Percentiles rank a stretch among this genome's conserved stretches.
Conservation (phyloP, 2,113 vertebrate species). For the Mobula birostris region DNA sequence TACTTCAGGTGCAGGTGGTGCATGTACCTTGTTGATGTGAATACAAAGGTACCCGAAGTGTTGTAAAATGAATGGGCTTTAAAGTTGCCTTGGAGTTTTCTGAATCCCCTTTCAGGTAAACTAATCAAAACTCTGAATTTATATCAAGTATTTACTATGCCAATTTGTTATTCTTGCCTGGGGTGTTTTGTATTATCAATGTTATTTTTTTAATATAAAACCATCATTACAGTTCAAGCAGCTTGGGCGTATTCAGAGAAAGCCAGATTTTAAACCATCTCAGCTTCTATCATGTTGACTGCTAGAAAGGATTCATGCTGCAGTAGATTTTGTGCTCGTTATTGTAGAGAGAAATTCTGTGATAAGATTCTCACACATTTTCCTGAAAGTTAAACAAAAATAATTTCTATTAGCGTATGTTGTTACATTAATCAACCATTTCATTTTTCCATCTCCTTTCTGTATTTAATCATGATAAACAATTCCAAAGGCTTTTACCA, state of each 20-base stretch:
- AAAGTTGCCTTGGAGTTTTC: not conserved
- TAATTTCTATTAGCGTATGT: not conserved
- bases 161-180: not conserved
- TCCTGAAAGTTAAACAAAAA: not conserved
- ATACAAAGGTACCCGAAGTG: no score
- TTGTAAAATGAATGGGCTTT: not conserved
- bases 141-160: not conserved
- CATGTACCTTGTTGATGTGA: not conserved
- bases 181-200: not conserved
- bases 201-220: not conserved
- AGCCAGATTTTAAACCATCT: not conserved
- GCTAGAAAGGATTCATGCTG: not conserved
- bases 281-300: no score
- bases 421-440: slow-evolving; percentile 15
- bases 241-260: not conserved
- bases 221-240: not conserved
- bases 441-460: not conserved
- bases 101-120: not conserved
- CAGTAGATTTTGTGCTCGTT: not conserved
- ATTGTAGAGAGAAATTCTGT: not conserved
- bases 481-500: slow-evolving; percentile 14
- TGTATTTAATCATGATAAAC: slow-evolving; percentile 11
- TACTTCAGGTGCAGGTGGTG: not conserved
- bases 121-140: not conserved
- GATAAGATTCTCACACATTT: not conserved